phyloP scores from a whole-genome alignment of 2,797 vertebrate species.

The Peromyscus melanophrys region DNA sequence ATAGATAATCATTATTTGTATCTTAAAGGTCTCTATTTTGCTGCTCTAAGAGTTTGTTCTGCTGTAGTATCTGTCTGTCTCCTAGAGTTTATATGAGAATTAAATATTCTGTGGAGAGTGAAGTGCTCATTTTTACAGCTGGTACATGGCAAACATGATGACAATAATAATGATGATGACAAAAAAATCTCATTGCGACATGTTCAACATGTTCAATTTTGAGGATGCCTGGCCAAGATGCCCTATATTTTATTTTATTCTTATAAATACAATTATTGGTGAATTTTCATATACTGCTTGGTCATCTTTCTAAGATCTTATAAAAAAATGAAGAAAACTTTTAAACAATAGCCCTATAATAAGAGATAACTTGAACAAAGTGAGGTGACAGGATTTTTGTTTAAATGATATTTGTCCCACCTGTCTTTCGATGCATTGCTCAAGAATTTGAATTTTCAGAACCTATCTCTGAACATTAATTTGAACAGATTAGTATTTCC shows the following conservation, averaged over 20 bases:
- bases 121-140: constrained; percentile 30
- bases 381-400: neutral
- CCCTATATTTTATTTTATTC: neutral
- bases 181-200: neutral
- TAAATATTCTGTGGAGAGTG: neutral
- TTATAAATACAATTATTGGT: neutral
- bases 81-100: constrained; percentile 7
- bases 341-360: neutral
- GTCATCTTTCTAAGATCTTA: constrained; percentile 2
- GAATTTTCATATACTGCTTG: constrained; percentile 23
- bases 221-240: neutral
- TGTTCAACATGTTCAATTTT: neutral
- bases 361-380: neutral
- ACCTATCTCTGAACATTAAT: constrained; percentile 35
- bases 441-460: constrained; percentile 50
- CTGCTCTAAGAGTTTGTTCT: neutral
- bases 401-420: neutral
- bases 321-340: constrained; percentile 45
- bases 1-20: constrained; percentile 5
- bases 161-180: neutral
- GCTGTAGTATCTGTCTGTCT: neutral
- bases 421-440: neutral
- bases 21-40: neutral
- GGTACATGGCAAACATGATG: neutral
- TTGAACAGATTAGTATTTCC: constrained; percentile 16